Evolutionary conservation across 2,888 invertebrate species (phyloP).

Genomic region (Aporophyla lueneburgensis): DNA sequence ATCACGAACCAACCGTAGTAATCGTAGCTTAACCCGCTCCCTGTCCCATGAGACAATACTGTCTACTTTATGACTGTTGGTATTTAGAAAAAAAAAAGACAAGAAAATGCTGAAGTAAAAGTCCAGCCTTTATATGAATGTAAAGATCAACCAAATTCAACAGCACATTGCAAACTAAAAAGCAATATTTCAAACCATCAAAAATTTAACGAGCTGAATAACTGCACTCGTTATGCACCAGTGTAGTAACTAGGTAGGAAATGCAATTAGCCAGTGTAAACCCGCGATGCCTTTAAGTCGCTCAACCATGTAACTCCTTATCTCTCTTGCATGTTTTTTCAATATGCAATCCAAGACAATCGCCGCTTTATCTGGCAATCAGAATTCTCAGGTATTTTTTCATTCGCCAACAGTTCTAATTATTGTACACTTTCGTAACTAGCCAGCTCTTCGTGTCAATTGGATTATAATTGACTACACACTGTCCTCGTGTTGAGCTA

Average conservation of each 20-base stretch:
- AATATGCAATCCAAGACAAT: conserved; percentile 90
- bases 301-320: conserved; percentile 89
- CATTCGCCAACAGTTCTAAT: conserved; percentile 87
- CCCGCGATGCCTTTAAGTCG: conserved; percentile 85
- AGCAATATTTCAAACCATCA: conserved; percentile 63
- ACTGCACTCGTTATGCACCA: conserved; percentile 70
- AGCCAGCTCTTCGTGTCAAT: conserved; percentile 85
- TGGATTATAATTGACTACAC: conserved; percentile 72
- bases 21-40: too few relatives aligned
- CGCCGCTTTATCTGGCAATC: conserved; percentile 87
- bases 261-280: conserved; percentile 87
- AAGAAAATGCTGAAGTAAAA: background rate
- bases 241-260: conserved; percentile 88
- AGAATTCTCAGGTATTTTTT: conserved; percentile 90
- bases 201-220: conserved; percentile 68
- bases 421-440: conserved; percentile 87
- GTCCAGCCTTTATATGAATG: background rate
- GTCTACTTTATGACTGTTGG: too few relatives aligned
- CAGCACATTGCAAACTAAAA: conserved; percentile 39
- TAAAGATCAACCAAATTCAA: conserved; percentile 35
- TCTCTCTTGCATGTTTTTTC: conserved; percentile 91
- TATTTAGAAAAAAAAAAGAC: background rate
- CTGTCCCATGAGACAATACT: too few relatives aligned
- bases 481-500: conserved; percentile 60
- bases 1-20: too few relatives aligned